These are phyloP conservation scores for Cyprinella venusta DNA, from an alignment of 2,797 vertebrate genomes.

Conservation along the genomic window DNA sequence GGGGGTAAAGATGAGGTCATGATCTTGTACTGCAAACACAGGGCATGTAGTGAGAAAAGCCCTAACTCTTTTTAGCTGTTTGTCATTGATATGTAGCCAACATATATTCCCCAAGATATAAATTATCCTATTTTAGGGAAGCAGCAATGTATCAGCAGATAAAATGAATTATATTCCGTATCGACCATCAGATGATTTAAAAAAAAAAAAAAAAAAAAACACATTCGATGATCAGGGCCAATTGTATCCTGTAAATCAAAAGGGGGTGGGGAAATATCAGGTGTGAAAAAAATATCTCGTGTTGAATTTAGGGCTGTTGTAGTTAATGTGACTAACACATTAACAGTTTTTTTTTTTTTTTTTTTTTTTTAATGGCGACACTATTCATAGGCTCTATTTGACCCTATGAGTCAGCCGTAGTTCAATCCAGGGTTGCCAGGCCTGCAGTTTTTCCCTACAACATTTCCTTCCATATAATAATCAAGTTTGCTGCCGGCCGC, in stretches of 20 bases:
- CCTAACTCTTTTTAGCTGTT: not conserved
- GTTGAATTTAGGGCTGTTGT: not conserved
- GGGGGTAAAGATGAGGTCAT: slow-evolving; percentile 23
- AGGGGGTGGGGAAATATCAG: not conserved
- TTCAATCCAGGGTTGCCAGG: not conserved
- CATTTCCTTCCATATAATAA: not conserved
- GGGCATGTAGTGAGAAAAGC: not conserved
- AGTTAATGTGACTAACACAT: not conserved
- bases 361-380: not conserved
- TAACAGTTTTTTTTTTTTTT: too few species aligned
- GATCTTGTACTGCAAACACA: not conserved
- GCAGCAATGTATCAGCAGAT: not conserved
- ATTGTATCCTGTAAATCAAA: not conserved
- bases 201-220: too few species aligned
- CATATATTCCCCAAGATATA: slow-evolving; percentile 2
- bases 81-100: not conserved
- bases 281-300: not conserved
- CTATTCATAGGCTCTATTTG: too few species aligned
- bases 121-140: not conserved
- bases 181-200: too few species aligned
- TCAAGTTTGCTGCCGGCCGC: too few species aligned
- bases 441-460: not conserved
- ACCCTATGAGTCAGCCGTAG: not conserved
- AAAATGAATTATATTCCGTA: not conserved
- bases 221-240: not conserved